phyloP scores from a whole-genome alignment of 2,888 invertebrate genomes.

The Calliphora vomitoria region DNA sequence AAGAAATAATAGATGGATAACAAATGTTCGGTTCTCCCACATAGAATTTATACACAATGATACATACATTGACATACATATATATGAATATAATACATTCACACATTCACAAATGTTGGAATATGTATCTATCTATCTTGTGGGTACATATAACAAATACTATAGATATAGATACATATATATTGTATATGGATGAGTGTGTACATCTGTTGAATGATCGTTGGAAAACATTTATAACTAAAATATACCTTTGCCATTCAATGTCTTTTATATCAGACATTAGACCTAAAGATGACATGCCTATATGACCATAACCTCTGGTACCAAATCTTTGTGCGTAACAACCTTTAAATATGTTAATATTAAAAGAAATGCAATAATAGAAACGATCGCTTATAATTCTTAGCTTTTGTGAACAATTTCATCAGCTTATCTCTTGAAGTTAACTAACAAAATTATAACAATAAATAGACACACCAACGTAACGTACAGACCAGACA shows the following conservation, averaged over 20 bases:
- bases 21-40: conserved; percentile 1
- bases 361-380: conserved; percentile 8
- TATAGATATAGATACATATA: neutral
- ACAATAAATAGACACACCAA: too few species aligned
- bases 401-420: too few species aligned
- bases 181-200: neutral
- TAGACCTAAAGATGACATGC: conserved; percentile 93
- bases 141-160: neutral
- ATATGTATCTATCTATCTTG: neutral
- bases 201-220: neutral
- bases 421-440: too few species aligned
- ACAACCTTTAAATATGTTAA: conserved; percentile 88
- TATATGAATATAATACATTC: neutral
- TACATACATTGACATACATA: neutral
- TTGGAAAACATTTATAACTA: neutral
- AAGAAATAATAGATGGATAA: neutral
- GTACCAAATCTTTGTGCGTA: conserved; percentile 98
- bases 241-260: conserved; percentile 89
- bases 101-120: neutral
- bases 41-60: neutral
- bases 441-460: too few species aligned
- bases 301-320: conserved; percentile 96
- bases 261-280: conserved; percentile 93
- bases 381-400: too few species aligned
- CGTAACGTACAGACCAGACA: neutral